Base-by-base conservation (phyloP, 2,113 vertebrate species). In the Pollachius pollachius region DNA sequence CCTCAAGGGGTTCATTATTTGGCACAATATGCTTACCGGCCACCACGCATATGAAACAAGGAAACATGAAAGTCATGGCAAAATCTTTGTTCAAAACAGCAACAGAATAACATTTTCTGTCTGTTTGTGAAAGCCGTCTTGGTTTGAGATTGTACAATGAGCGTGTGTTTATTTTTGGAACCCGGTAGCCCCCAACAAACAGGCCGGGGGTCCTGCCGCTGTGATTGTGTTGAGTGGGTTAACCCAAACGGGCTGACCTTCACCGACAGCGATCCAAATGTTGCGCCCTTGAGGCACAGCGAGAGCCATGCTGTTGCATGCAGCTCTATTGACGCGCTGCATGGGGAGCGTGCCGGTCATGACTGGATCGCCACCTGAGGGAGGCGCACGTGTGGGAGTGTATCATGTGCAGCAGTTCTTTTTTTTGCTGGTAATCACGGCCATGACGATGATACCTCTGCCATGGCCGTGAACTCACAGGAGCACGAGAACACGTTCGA, bases 351-450 rank as follows among this genome's bases (percentile, higher is more conserved):
- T 34, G 52, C 68, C 69, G 19, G 41, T 70, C 60, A 62, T 13
- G 5, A 77, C 70, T 21, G 75, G 77, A 83, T 79, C 61, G 62
- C 65, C 79, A 81, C 74, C 69, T 52, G 65, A 12, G 41, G 41
- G 59, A 52, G 70, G 65, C 16, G 57, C 57, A 71, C 60, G 65
- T 41, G 70, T 65, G 75, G 67, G 77, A 78, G 81, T 83, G 74
- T 69, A 64, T 74, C 71, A 72, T 66, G 37, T 41, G 37, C 37
- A 11, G 37, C 37, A 41, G 37, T 23, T 48, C 12, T 9, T 48
- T 13, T 57, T 7, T 57, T n/a, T 13, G 54, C 54, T 57, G 2
- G 15, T 13, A 13, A 48, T 48, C 8, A 48, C 5, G 12, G 41
- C 41, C 41, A 13, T 48, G 41, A 48, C 54, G n/a, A n/a, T 57